phyloP scores from a whole-genome alignment of 2,888 invertebrate genomes.

The Cryptosula pallasiana region DNA sequence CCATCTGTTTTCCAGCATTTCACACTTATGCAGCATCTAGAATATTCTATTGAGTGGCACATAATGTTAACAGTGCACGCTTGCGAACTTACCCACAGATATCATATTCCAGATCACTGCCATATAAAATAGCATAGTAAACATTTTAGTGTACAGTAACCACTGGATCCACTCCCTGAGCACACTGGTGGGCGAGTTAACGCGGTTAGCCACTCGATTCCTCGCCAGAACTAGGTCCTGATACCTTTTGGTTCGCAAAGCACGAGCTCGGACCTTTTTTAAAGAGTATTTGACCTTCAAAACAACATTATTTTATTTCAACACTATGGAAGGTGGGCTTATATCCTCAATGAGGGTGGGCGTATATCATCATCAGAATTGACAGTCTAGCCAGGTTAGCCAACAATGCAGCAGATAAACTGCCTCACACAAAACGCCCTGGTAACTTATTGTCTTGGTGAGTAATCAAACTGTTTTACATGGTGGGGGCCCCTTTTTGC shows the following conservation, averaged over 20 bases:
- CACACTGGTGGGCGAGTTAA: background rate
- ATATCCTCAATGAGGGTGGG: background rate
- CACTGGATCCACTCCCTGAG: background rate
- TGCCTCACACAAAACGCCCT: too few relatives aligned
- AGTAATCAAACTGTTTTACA: too few relatives aligned
- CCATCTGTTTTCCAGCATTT: too few relatives aligned
- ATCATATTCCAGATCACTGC: constrained; percentile 12
- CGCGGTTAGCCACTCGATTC: background rate
- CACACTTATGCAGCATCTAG: too few relatives aligned
- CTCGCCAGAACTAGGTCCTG: background rate
- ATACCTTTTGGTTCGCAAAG: background rate
- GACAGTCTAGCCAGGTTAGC: too few relatives aligned
- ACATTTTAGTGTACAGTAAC: background rate
- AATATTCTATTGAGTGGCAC: too few relatives aligned
- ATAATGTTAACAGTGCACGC: too few relatives aligned
- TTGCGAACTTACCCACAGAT: background rate
- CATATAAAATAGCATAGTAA: background rate
- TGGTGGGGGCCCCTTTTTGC: too few relatives aligned
- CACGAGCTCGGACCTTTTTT: background rate
- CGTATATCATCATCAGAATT: background rate
- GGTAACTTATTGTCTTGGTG: too few relatives aligned
- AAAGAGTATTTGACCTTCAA: constrained; percentile 3
- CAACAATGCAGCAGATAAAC: too few relatives aligned
- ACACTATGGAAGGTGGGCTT: background rate
- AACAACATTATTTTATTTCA: background rate